Base-by-base conservation (phyloP, 2,113 vertebrate species). In the Myocastor coypus region DNA sequence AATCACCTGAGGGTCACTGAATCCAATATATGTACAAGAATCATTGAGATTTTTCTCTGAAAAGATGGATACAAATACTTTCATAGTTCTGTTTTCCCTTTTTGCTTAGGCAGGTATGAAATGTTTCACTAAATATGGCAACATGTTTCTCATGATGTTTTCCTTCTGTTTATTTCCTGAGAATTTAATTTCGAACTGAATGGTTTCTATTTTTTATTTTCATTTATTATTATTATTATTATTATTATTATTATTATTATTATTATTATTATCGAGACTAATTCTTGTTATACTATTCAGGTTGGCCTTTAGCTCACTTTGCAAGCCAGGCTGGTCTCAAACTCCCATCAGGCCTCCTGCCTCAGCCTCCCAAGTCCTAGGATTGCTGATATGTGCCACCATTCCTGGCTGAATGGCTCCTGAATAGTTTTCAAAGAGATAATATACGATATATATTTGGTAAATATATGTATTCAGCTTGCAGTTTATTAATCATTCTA, bases 11-110 rank as follows among this genome's bases (percentile, higher is more conserved):
- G 78, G 71, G 59, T 90, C 83, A 91, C 93, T 97, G 66, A 64
- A 46, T 93, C 69, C 40, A 71, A 55, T 64, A 83, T 52, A 42
- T 85, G 32, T 95, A 30, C 81, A 87, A 93, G 42, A 19, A 94
- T 71, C 77, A 93, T 83, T 89, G 95, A 92, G 55, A 93, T 87
- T 95, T 93, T 96, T 30, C 84, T 97, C 80, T 97, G 94, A 93
- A 95, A 95, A 93, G 94, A 88, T 68, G 84, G 66, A 96, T 96
- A 63, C 50, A 52, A 32, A 71, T 95, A 69, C 52, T 89, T 32
- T 91, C 86, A 81, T n/a, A 96, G 84, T 86, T 83, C 22, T 87
- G 24, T 96, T 96, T 95, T 93, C 50, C 87, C 55, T 90, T 61
- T 80, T 26, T 86, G 24, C 91, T 92, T 61, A 82, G 63, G 61